Evolutionary conservation across 2,797 vertebrate genomes (phyloP), one percentile per base, ranked within the genome.

Genomic region (Astyanax mexicanus): DNA sequence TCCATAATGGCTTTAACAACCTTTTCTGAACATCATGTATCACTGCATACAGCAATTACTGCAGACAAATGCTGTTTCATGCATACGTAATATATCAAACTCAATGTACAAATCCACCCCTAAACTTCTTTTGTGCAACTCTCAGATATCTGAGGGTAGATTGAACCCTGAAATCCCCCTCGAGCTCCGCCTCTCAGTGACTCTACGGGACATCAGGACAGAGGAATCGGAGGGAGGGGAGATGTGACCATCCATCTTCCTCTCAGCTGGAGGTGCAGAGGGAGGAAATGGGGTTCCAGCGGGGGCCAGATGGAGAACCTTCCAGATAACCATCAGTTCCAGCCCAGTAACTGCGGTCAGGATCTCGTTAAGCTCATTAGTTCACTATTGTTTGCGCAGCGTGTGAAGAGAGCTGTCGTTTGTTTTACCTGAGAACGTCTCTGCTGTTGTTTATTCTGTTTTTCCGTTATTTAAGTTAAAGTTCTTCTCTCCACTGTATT

Each of bases 261-360:
- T 38, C 21, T 1, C 23, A 52, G 19, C 12, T 52, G 37, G 25
- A 4, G 32, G 49, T 37, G 6, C 12, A 23, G 12, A 35, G 27
- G 35, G 2, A 45, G n/a, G 17, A 58, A 35, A 35, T 58, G 0
- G 6, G 29, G 11, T 44, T 47, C n/a, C 27, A 71, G 19, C 21
- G 19, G 12, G 55, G 27, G 19, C 9, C 13, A 60, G 9, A 58
- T 58, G 69, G 55, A 58, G 55, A 35, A 58, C 15, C 27, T 58
- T 35, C 55, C n/a, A n/a, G 15, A 58, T 58, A 35, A 58, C 58
- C 55, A n/a, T 58, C 55, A n/a, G 55, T 58, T 58, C 27, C 35
- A 9, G n/a, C 15, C 25, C 54, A 55, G 12, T 11, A 27, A 29
- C 25, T 29, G 2, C 25, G 3, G 27, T 58, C 55, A 58, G 29